Evolutionary conservation across 2,113 vertebrate genomes (phyloP).

Genomic region (Syrrhaptes paradoxus): DNA sequence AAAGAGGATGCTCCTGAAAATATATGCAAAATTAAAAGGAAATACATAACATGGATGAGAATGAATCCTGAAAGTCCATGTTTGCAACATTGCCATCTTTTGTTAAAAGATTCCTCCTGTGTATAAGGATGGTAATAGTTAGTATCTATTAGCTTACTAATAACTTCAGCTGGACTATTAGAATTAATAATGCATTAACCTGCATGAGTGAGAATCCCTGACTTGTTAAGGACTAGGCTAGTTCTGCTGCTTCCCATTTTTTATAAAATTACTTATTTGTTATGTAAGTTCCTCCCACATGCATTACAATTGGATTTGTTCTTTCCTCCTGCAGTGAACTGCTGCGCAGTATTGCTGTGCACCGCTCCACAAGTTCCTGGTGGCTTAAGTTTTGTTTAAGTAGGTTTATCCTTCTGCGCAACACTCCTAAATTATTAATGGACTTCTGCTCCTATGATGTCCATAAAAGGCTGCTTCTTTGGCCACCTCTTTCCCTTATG

Average conservation of each 20-base stretch:
- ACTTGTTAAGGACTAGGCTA: neutral
- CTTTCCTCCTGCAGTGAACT: neutral
- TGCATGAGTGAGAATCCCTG: neutral
- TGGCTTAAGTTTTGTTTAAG: neutral
- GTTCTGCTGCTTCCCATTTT: neutral
- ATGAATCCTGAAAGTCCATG: neutral
- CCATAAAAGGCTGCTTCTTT: neutral
- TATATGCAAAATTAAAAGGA: neutral
- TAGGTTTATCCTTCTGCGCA: neutral
- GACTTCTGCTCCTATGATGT: neutral
- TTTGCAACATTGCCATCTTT: neutral
- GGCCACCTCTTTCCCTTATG: neutral
- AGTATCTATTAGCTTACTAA: constrained; percentile 40
- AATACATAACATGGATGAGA: neutral
- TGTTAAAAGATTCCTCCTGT: neutral
- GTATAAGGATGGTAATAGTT: neutral
- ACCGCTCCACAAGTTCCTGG: neutral
- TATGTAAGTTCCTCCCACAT: neutral
- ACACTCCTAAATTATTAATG: neutral
- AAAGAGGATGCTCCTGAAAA: neutral
- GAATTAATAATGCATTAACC: constrained; percentile 35
- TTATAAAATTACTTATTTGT: neutral
- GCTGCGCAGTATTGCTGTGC: neutral
- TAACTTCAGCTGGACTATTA: constrained; percentile 31
- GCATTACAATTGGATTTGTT: neutral